Evolutionary conservation across 2,797 vertebrate genomes (phyloP).

Genomic region (Typhlichthys eigenmanni): DNA sequence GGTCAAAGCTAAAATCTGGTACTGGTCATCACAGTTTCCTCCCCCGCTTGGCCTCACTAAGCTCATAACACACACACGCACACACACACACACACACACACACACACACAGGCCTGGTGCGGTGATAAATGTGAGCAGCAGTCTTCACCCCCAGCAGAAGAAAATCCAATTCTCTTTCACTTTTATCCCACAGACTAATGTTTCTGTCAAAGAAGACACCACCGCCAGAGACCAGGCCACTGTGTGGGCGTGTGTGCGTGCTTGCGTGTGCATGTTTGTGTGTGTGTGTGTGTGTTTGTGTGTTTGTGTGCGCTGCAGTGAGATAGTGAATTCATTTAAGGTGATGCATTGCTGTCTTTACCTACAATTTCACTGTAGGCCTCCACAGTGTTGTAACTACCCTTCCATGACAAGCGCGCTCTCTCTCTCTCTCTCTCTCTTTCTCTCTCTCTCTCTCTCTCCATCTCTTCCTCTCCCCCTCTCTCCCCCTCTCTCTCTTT

Average conservation of each 20-base stretch:
- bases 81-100: conserved; percentile 27
- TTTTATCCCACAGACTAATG: conserved; percentile 83
- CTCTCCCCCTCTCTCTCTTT: background rate
- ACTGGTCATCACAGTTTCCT: conserved; percentile 38
- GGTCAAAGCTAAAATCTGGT: conserved; percentile 54
- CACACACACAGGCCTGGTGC: conserved; percentile 38
- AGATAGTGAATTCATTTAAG: conserved; percentile 85
- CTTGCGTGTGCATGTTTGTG: conserved; percentile 50
- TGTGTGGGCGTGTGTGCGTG: conserved; percentile 41
- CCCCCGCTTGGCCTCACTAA: conserved; percentile 18
- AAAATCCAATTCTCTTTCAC: conserved; percentile 80
- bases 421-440: conserved; percentile 17
- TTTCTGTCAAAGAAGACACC: conserved; percentile 80
- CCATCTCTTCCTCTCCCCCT: background rate
- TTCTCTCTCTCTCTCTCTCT: background rate
- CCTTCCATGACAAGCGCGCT: conserved; percentile 54
- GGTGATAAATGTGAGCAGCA: conserved; percentile 74
- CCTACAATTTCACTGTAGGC: conserved; percentile 67
- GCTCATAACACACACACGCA: conserved; percentile 9
- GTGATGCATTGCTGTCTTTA: conserved; percentile 80
- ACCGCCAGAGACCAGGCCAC: conserved; percentile 67
- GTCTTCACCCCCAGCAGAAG: conserved; percentile 74
- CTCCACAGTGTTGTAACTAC: conserved; percentile 64
- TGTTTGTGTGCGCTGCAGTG: conserved; percentile 55
- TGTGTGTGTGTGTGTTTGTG: conserved; percentile 39